A percentile compares a stretch with the other conserved stretches of the same genome.
Conservation (phyloP, 2,797 vertebrate genomes). For the Strix occidentalis region DNA sequence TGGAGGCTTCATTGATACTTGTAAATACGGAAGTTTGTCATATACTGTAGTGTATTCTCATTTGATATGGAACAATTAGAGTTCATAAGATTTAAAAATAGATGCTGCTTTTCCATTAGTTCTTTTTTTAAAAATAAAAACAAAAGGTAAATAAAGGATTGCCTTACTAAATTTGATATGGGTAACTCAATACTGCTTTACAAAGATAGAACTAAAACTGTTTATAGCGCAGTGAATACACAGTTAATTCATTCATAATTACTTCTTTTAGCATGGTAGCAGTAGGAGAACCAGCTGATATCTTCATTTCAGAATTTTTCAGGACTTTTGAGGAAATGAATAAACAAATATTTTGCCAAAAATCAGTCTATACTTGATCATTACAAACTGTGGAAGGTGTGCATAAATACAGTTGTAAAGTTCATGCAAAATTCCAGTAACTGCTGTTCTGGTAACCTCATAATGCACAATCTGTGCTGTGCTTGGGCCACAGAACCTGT, state of each 20-base stretch:
- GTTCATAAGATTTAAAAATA: conserved; percentile 78
- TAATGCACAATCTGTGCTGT: background rate
- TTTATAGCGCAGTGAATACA: conserved; percentile 54
- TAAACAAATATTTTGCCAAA: background rate
- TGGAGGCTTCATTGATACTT: conserved; percentile 81
- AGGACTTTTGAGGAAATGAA: background rate
- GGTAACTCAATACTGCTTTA: conserved; percentile 63
- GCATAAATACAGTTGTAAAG: background rate
- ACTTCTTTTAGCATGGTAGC: background rate
- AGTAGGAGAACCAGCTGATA: background rate
- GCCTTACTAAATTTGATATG: conserved; percentile 75
- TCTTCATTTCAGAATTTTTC: background rate
- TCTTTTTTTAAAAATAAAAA: conserved; percentile 70
- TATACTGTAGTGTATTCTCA: conserved; percentile 69
- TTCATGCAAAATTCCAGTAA: background rate
- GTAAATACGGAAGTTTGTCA: conserved; percentile 84
- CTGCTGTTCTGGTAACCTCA: background rate
- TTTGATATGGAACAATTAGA: conserved; percentile 74
- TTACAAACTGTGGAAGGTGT: background rate
- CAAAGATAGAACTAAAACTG: conserved; percentile 70
- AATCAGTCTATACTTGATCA: background rate
- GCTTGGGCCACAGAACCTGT: background rate
- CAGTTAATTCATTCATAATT: conserved; percentile 58
- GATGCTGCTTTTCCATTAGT: conserved; percentile 72
- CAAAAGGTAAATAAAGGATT: conserved; percentile 76